phyloP scores from a whole-genome alignment of 2,888 invertebrate species.

The Hololepta plana region DNA sequence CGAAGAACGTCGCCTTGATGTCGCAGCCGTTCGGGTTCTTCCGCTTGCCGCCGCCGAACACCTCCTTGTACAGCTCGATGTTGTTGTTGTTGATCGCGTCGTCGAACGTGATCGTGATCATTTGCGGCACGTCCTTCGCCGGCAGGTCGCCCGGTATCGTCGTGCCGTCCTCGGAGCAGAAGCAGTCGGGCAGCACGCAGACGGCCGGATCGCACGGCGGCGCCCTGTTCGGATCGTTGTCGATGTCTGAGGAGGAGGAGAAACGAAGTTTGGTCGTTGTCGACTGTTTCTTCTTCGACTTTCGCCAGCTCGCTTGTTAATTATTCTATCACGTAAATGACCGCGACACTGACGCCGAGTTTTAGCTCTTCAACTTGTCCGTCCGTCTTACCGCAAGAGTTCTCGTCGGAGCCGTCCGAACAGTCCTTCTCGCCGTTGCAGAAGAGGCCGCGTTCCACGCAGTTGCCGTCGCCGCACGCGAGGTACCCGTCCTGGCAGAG shows the following conservation, averaged over 20 bases:
- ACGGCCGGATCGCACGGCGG: conserved; percentile 76
- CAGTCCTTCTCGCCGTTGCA: conserved; percentile 88
- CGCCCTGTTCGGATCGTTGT: conserved; percentile 84
- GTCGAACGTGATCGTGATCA: conserved; percentile 88
- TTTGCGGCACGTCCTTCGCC: conserved; percentile 74
- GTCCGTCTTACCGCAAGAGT: conserved; percentile 70
- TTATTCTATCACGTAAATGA: too few species aligned
- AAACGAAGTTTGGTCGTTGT: too few species aligned
- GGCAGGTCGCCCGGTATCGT: conserved; percentile 71
- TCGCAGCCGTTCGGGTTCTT: conserved; percentile 89
- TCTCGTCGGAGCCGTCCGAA: conserved; percentile 75
- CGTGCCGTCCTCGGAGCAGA: conserved; percentile 87
- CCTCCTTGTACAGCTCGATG: conserved; percentile 82
- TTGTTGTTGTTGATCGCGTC: conserved; percentile 92
- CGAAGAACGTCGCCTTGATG: conserved; percentile 81
- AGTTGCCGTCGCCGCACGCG: conserved; percentile 74
- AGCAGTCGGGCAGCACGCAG: conserved; percentile 80
- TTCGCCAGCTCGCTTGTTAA: too few species aligned
- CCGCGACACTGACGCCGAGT: too few species aligned
- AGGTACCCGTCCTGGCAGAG: conserved; percentile 73
- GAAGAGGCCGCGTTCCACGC: conserved; percentile 79
- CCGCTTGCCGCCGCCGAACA: conserved; percentile 73
- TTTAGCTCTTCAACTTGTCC: background rate
- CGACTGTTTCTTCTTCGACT: too few species aligned
- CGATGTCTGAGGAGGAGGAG: conserved; percentile 45